Base-by-base conservation (phyloP, 2,797 vertebrate genomes). In the Merluccius polli region DNA sequence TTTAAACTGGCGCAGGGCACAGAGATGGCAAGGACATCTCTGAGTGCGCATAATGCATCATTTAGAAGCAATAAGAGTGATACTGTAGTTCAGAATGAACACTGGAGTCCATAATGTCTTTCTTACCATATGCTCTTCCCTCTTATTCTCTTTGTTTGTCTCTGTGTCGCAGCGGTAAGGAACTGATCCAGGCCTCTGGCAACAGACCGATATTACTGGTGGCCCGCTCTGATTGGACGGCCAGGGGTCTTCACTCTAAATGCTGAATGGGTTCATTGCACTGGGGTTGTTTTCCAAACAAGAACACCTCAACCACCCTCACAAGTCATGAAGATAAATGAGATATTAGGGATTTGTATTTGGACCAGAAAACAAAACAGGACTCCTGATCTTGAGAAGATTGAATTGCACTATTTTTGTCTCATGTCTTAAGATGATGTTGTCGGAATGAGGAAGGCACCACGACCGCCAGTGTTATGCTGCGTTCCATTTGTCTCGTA, bases 141-240 rank as follows among this genome's bases (percentile, higher is more conserved):
- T 13, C 36, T 38, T 12, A 38, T 9, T 69, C 7, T 72, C 27
- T 24, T 68, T 77, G 27, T 77, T 69, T 78, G 15, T 70, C 73
- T 35, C 74, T 63, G 21, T 27, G 72, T 65, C 48, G 71, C 79
- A 95, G 94, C 0, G 93, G 92, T 3, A 90, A 87, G 79, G 91
- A 94, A 59, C 84, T 94, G 86, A 93, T 95, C 84, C 92, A 92
- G 80, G 85, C 85, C 1, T 93, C 92, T 7, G 93, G 94, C 0
- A 87, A 92, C 75, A 89, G 75, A 41, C 89, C 91, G 72, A 90
- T 87, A 76, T 80, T 95, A 32, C 88, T 95, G 77, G 85, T 95
- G 79, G 85, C 91, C 72, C 88, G 91, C 75, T 88, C 90, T 2
- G 79, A 88, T 35, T 86, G 83, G 88, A 79, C 76, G 80, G 33